These are phyloP conservation scores for Vombatus ursinus DNA, from an alignment of 2,113 vertebrate genomes.

Conservation along the genomic window DNA sequence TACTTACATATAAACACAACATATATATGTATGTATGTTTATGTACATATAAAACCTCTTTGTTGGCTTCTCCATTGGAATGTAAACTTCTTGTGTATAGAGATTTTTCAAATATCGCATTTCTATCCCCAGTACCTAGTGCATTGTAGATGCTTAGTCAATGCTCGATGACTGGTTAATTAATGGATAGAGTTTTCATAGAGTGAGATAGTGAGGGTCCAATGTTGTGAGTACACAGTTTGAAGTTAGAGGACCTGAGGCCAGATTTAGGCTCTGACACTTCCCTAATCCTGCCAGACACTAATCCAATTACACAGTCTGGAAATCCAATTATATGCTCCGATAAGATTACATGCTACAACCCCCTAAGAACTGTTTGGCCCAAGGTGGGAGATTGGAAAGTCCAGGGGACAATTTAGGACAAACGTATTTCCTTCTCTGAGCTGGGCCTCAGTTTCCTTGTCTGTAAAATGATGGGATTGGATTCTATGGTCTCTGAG, in stretches of 20 bases:
- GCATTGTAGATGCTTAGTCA: not conserved
- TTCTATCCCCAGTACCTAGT: not conserved
- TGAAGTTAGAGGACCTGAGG: not conserved
- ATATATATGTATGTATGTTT: no score
- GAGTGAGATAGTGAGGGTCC: not conserved
- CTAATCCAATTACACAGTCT: not conserved
- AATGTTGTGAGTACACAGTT: not conserved
- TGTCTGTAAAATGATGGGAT: no score
- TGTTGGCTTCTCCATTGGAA: no score
- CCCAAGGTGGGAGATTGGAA: not conserved
- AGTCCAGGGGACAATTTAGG: not conserved
- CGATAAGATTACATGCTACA: not conserved
- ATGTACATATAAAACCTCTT: no score
- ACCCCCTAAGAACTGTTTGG: not conserved
- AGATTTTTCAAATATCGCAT: not conserved
- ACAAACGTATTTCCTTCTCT: not conserved
- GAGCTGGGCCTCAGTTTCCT: not conserved
- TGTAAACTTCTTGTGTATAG: no score
- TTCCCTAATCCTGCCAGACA: not conserved
- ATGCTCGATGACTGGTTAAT: not conserved
- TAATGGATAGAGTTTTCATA: not conserved
- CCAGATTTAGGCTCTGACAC: not conserved
- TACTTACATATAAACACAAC: no score
- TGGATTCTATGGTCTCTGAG: no score
- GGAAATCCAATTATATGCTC: not conserved